phyloP scores from a whole-genome alignment of 2,113 vertebrate genomes.

The Psettodes erumei region DNA sequence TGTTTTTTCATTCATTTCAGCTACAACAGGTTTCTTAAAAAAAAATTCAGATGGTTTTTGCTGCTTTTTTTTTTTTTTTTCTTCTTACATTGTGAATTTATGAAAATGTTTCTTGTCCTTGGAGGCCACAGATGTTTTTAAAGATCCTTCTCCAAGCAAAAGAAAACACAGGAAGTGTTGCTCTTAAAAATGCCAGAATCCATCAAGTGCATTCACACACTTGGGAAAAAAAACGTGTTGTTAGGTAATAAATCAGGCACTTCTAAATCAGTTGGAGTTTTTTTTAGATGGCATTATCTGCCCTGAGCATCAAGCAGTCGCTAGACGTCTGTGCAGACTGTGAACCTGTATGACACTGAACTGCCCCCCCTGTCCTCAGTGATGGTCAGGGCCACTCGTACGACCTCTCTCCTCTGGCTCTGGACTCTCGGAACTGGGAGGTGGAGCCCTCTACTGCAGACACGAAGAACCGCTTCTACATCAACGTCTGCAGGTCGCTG shows the following conservation, averaged over 20 bases:
- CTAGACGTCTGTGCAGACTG: not conserved
- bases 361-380: conserved; percentile 71
- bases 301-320: not conserved
- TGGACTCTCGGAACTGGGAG: conserved; percentile 89
- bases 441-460: conserved; percentile 72
- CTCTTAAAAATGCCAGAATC: too few species aligned
- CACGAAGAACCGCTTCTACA: conserved; percentile 82
- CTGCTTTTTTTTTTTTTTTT: too few species aligned
- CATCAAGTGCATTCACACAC: too few species aligned
- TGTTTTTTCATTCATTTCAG: not conserved
- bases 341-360: not conserved
- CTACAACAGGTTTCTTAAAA: not conserved
- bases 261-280: too few species aligned
- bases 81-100: too few species aligned
- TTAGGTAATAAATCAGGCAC: not conserved
- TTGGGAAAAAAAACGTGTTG: not conserved
- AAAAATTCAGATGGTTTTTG: too few species aligned
- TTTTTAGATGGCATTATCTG: not conserved
- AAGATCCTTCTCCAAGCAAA: not conserved
- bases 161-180: not conserved
- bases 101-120: not conserved
- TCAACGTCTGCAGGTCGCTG: conserved; percentile 94
- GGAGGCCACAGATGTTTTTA: not conserved
- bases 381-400: conserved; percentile 87
- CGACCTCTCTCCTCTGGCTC: conserved; percentile 90